Base-by-base conservation (phyloP, 2,888 invertebrate species). In the Bugula neritina region DNA sequence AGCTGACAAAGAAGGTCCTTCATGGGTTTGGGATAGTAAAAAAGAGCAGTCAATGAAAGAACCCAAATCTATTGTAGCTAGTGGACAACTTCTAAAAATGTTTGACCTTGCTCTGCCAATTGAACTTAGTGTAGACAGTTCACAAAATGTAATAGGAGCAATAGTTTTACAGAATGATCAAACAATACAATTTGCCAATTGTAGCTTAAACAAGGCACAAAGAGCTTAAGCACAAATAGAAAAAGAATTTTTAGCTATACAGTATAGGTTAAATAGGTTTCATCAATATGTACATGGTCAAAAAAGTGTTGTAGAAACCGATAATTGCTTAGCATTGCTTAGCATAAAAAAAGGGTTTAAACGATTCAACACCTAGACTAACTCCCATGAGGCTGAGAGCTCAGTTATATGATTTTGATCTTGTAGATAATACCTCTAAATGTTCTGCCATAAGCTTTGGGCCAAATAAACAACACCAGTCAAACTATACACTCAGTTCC, bases 161-260 rank as follows among this genome's bases (percentile, higher is more conserved):
- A 25, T 57, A 5, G 23, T 57, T 13, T 17, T 57, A 17, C 57
- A 57, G 25, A 25, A 57, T 17, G 57, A 25, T 21, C 10, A 57
- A 57, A 21, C 57, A 57, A 57, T 57, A 57, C 23, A 57, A 57
- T 57, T 17, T 57, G 57, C 57, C 10, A 25, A 21, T 21, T 25
- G 25, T 23, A 5, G 5, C 17, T 25, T 57, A 25, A 57, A 21
- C 5, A 21, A 21, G 10, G 25, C 57, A n/a, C 57, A 57, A 25
- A 23, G 57, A 23, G 5, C 25, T 23, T 57, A 57, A 23, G 57
- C 21, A 5, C 57, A 57, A 25, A 25, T 57, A 17, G 57, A 57
- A 57, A 57, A 57, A 57, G 25, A 57, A 57, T 57, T 21, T 25
- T 57, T n/a, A 17, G 57, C 57, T 17, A 57, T 57, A 23, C 57